These are phyloP conservation scores for Brachionus koreanus DNA, from an alignment of 1,140 invertebrate species.

Conservation along the genomic window DNA sequence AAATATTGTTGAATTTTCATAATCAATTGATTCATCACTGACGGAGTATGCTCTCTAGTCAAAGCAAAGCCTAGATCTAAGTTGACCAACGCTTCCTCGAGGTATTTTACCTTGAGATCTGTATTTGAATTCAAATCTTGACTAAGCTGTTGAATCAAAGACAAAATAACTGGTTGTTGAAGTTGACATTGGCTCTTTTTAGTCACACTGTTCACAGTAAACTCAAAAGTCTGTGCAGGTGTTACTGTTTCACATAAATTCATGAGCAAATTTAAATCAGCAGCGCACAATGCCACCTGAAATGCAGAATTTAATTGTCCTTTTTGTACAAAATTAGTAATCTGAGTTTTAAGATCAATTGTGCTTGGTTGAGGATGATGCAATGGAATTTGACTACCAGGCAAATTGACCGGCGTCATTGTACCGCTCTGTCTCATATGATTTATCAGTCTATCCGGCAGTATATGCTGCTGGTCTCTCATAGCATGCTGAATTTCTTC, in stretches of 20 bases:
- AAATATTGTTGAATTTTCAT: conserved; percentile 71
- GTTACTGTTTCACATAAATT: conserved; percentile 77
- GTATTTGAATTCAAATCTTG: conserved; percentile 77
- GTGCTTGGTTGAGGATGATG: conserved; percentile 50
- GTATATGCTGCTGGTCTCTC: conserved; percentile 62
- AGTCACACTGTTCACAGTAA: conserved; percentile 47
- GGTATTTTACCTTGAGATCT: conserved; percentile 80
- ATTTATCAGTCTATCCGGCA: conserved; percentile 63
- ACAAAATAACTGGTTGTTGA: conserved; percentile 78
- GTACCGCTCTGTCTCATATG: conserved; percentile 66
- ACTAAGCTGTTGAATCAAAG: conserved; percentile 84
- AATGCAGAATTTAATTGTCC: conserved; percentile 79
- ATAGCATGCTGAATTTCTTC: conserved; percentile 64
- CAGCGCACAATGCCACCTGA: conserved; percentile 75
- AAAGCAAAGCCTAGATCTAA: conserved; percentile 71
- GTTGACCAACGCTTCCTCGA: conserved; percentile 79
- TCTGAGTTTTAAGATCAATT: conserved; percentile 64
- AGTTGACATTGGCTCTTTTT: conserved; percentile 63
- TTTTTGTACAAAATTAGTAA: conserved; percentile 68
- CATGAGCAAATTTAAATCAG: conserved; percentile 76
- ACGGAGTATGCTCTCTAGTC: conserved; percentile 74
- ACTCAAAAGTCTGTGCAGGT: conserved; percentile 69
- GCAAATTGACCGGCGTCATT: conserved; percentile 61
- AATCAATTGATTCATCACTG: conserved; percentile 71
- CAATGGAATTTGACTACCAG: neutral